A percentile compares a stretch with the other conserved stretches of the same genome.
Conservation (phyloP, 2,113 vertebrate genomes). For the Galeopterus variegatus region DNA sequence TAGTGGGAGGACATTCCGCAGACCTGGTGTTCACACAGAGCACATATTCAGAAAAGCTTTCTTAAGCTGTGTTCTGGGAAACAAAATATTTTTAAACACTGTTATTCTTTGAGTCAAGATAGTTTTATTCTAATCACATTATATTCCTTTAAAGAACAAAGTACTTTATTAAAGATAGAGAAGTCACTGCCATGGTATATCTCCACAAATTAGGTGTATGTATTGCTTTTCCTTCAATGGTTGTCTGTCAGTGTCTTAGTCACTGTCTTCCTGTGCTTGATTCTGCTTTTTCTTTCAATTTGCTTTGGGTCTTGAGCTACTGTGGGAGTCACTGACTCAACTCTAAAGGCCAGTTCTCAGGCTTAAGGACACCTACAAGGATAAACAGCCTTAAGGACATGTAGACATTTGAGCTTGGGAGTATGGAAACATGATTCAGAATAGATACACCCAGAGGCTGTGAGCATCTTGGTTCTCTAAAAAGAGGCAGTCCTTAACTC, state of each 20-base stretch:
- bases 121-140: constrained; percentile 14
- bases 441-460: neutral
- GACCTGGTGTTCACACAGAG: neutral
- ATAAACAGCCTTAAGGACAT: constrained; percentile 8
- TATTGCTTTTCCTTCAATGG: neutral
- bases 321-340: neutral
- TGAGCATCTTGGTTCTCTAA: neutral
- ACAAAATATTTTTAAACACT: constrained; percentile 37
- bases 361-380: neutral
- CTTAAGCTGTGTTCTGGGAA: neutral
- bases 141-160: constrained; percentile 37
- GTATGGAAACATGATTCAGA: neutral
- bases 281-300: neutral
- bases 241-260: neutral
- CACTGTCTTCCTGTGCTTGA: neutral
- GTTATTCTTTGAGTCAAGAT: neutral
- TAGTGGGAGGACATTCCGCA: neutral
- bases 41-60: neutral
- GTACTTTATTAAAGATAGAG: neutral
- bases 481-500: neutral
- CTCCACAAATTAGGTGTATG: neutral
- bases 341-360: neutral
- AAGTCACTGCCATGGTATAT: neutral
- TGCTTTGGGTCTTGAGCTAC: neutral
- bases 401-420: neutral